Conservation (phyloP, 2,797 vertebrate species). For the Artibeus lituratus region DNA sequence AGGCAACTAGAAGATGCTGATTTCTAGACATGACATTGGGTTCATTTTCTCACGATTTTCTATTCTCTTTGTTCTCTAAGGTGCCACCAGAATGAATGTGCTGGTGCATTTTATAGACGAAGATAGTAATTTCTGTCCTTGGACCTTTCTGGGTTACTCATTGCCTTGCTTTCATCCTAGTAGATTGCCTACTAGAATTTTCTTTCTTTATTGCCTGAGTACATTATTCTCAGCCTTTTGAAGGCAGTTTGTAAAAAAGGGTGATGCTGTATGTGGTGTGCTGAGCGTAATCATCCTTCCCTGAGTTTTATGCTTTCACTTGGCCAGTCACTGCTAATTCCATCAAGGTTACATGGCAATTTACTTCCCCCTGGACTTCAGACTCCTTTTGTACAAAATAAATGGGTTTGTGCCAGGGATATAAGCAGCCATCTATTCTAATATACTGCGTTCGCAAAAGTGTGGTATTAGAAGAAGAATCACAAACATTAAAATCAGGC, state of each 20-base stretch:
- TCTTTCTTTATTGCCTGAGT: not conserved
- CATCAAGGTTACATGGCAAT: not conserved
- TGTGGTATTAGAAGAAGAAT: not conserved
- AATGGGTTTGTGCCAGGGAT: not conserved
- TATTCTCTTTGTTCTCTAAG: not conserved
- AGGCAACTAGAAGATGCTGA: not conserved
- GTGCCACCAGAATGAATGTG: not conserved
- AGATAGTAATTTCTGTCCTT: not conserved
- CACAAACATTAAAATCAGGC: not conserved
- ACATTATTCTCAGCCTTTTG: not conserved
- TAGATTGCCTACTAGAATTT: not conserved
- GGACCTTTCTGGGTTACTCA: not conserved
- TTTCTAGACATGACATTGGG: not conserved
- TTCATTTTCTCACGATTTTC: not conserved
- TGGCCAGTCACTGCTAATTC: not conserved
- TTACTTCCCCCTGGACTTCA: not conserved
- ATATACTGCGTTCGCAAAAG: not conserved
- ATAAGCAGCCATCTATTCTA: not conserved
- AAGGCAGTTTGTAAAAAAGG: not conserved
- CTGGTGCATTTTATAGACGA: not conserved
- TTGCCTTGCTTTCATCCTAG: not conserved
- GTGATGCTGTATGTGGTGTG: not conserved
- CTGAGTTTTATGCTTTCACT: not conserved
- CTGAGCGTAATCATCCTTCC: not conserved
- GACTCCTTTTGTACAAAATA: not conserved